Evolutionary conservation across 2,888 invertebrate species (phyloP), one percentile per base, ranked within the genome.

Genomic region (Lasioglossum zephyrum): DNA sequence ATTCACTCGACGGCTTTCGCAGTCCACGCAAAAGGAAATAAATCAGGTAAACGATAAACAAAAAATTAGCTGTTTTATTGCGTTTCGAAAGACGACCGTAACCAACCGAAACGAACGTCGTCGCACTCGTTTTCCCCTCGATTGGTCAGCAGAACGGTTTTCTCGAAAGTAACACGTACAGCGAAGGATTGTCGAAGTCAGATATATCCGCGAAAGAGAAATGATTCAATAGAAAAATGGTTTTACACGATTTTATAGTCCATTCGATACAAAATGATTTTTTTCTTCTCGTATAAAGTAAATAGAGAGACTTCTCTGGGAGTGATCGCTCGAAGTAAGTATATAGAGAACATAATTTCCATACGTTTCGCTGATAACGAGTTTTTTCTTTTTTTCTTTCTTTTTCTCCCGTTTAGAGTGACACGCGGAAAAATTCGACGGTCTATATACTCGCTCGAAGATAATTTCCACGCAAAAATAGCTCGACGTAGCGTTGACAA

Each of bases 211-310:
- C 41, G 66, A 53, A 74, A 81, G 81, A 79, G 77, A 47, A 77
- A 81, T 81, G 79, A 81, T 85, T 84, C 73, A 41, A 76, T 82
- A 79, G 49, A 79, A 85, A 70, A 77, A 80, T 81, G 69, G 76
- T 87, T 85, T 87, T 84, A 86, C 87, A 89, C 66, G 77, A 78
- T 85, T 89, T 89, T 89, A 89, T 87, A 89, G 81, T 87, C 70
- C 78, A 89, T 89, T 87, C 81, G 79, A 89, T 89, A 89, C 85
- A 89, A 89, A 89, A 89, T 81, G 77, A 89, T 84, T 79, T 63
- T 22, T 74, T 63, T 84, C 77, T 76, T 77, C 73, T 83, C 77
- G 74, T 89, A 87, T 85, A 87, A 89, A 89, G 80, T 89, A 89
- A 89, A 87, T 79, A 85, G 83, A 88, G 88, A 88, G 84, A 85